phyloP scores from a whole-genome alignment of 2,797 vertebrate genomes.

The Rhincodon typus region DNA sequence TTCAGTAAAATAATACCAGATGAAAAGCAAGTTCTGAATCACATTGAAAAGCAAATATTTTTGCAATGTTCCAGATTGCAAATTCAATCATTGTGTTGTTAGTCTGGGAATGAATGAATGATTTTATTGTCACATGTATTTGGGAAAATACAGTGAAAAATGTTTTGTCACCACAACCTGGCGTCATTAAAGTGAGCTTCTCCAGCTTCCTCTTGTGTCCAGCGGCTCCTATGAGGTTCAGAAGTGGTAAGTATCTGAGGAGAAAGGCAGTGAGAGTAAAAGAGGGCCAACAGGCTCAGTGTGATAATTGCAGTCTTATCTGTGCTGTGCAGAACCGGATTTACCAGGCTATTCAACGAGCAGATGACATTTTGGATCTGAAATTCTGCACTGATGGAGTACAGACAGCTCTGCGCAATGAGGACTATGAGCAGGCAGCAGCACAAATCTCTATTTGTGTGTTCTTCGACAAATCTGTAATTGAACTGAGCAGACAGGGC shows the following conservation, averaged over 20 bases:
- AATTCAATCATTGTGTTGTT: neutral
- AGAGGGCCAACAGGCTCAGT: neutral
- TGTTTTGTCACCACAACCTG: no score
- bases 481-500: slow-evolving; percentile 92
- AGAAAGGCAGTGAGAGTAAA: neutral
- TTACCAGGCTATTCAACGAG: slow-evolving; percentile 93
- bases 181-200: neutral
- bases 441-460: no score
- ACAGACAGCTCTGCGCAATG: slow-evolving; percentile 80
- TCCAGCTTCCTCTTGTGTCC: no score
- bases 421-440: slow-evolving; percentile 93
- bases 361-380: slow-evolving; percentile 91
- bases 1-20: neutral
- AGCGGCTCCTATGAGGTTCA: neutral
- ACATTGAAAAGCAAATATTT: neutral
- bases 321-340: slow-evolving; percentile 73
- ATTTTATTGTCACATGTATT: no score
- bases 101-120: no score
- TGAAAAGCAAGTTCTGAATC: neutral
- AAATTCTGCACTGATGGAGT: slow-evolving; percentile 98
- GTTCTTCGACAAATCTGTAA: slow-evolving; percentile 97
- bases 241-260: neutral
- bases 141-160: no score
- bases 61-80: neutral
- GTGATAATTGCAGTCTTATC: neutral